Evolutionary conservation across 2,888 invertebrate genomes (phyloP), one percentile per base, ranked within the genome.

Genomic region (Carterocephalus palaemon): DNA sequence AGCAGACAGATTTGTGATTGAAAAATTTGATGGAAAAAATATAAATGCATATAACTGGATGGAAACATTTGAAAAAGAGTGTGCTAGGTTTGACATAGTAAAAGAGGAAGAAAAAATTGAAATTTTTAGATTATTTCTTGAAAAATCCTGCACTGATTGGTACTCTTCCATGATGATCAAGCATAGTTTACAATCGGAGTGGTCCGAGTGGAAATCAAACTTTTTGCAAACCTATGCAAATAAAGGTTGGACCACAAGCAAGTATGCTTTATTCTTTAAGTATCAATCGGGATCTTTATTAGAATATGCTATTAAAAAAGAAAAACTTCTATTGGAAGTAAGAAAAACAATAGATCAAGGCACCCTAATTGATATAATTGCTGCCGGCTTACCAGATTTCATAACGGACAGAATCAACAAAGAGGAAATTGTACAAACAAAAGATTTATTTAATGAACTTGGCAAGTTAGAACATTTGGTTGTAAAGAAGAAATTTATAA

Each of bases 261-360:
- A 4, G 2, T 56, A 61, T 56, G 58, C 59, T 4, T 4, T 64
- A 6, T 33, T 3, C 2, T 66, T 51, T 41, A 63, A 54, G 32
- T 64, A 60, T 46, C 26, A 55, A 46, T 16, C n/a, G 4, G 62
- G 62, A 3, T 58, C 60, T 0, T 51, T 64, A 36, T 9, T 64
- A 7, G 60, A 67, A 2, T 64, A 64, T 57, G 59, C 64, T 0
- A 7, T 59, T 9, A 62, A 51, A 52, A 64, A 65, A 40, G 57
- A 62, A 47, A 59, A 38, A 40, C 16, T 56, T 1, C 39, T 58
- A 43, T 15, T 56, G 4, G 51, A 50, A 8, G 22, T 40, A 33
- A 43, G 43, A 32, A 43, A 9, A 20, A 29, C 43, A 4, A 47
- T 51, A 12, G 53, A 51, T 33, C 8, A 34, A 13, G 46, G 47